A percentile compares a stretch with the other conserved stretches of the same genome.
These are phyloP conservation scores for Psylliodes chrysocephalus DNA, from an alignment of 2,888 invertebrate genomes.

Conservation along the genomic window DNA sequence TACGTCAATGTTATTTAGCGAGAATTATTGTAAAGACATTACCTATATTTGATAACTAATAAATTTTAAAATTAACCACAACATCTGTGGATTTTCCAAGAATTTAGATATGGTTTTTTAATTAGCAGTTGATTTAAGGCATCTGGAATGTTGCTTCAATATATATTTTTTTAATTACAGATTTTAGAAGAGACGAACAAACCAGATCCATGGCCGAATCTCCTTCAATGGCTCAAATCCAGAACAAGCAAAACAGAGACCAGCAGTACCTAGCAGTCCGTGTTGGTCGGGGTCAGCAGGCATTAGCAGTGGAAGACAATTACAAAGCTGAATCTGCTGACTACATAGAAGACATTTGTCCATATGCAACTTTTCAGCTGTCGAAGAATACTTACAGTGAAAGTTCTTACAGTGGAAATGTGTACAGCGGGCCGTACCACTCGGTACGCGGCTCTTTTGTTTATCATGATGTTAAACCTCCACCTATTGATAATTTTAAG, in stretches of 20 bases:
- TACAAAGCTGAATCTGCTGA: slow-evolving; percentile 71
- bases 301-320: slow-evolving; percentile 66
- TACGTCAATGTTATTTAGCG: too few relatives aligned
- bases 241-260: slow-evolving; percentile 83
- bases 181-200: slow-evolving; percentile 65
- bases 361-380: slow-evolving; percentile 91
- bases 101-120: too few relatives aligned
- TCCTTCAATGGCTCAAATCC: slow-evolving; percentile 80
- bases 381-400: slow-evolving; percentile 85
- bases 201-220: slow-evolving; percentile 75
- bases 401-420: slow-evolving; percentile 90
- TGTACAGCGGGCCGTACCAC: slow-evolving; percentile 88
- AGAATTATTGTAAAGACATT: too few relatives aligned
- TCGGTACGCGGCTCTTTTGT: slow-evolving; percentile 88
- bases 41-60: too few relatives aligned
- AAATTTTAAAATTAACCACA: too few relatives aligned
- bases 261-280: slow-evolving; percentile 79
- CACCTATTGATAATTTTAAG: slow-evolving; percentile 80
- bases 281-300: slow-evolving; percentile 62
- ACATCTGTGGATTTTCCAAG: too few relatives aligned
- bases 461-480: slow-evolving; percentile 86
- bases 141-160: too few relatives aligned
- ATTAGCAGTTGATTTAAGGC: too few relatives aligned
- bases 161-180: slow-evolving; percentile 54
- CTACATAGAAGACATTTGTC: slow-evolving; percentile 93